Evolutionary conservation across 2,888 invertebrate genomes (phyloP).

Genomic region (Ormyrus rosae): DNA sequence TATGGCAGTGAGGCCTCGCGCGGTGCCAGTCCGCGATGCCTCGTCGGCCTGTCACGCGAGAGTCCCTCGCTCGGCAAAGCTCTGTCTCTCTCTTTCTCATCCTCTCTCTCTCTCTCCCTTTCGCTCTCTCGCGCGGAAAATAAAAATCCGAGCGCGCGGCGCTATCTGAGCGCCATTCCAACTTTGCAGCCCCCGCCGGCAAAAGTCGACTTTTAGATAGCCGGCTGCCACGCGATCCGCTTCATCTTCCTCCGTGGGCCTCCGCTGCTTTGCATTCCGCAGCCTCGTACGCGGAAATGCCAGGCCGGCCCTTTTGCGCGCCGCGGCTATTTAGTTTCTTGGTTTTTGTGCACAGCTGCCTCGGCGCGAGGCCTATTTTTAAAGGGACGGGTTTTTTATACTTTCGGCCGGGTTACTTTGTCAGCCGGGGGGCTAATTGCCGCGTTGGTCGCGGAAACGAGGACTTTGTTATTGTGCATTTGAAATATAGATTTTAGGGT

Average conservation of each 20-base stretch:
- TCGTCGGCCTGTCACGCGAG: slow-evolving; percentile 75
- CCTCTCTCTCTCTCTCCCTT: not conserved
- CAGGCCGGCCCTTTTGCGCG: too few relatives aligned
- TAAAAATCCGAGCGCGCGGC: slow-evolving; percentile 4
- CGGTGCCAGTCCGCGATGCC: slow-evolving; percentile 79
- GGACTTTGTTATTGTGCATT: too few relatives aligned
- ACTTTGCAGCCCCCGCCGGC: slow-evolving; percentile 39
- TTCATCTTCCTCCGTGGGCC: not conserved
- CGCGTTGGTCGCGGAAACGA: too few relatives aligned
- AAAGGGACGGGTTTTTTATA: too few relatives aligned
- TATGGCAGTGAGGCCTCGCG: slow-evolving; percentile 66
- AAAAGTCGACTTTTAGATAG: slow-evolving; percentile 31
- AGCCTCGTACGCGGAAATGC: not conserved
- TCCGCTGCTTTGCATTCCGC: not conserved
- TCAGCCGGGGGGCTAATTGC: too few relatives aligned
- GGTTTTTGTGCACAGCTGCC: too few relatives aligned
- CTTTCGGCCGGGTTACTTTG: too few relatives aligned
- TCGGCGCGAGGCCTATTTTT: too few relatives aligned
- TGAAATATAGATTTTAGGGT: too few relatives aligned
- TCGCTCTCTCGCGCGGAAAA: slow-evolving; percentile 20
- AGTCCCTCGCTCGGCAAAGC: slow-evolving; percentile 3
- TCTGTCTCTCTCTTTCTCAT: not conserved
- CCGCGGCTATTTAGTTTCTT: too few relatives aligned
- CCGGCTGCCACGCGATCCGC: slow-evolving; percentile 61
- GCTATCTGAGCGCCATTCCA: slow-evolving; percentile 44